Evolutionary conservation across 2,888 invertebrate genomes (phyloP).

Genomic region (Xylota segnis): DNA sequence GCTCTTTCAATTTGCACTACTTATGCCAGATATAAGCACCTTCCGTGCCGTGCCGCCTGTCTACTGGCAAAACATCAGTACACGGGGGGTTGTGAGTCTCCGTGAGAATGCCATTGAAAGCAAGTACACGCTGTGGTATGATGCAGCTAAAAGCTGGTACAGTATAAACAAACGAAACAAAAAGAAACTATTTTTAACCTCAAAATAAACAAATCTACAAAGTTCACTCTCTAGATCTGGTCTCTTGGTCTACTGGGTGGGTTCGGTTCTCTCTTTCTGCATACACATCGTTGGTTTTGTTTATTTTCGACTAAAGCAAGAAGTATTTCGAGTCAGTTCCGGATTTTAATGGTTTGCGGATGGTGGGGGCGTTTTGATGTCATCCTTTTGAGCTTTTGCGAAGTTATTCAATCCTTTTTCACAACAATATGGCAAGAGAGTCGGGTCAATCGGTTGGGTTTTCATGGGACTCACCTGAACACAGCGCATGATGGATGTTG

Average conservation of each 20-base stretch:
- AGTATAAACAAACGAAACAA: constrained; percentile 54
- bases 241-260: background rate
- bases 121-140: constrained; percentile 24
- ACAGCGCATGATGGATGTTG: too few relatives aligned
- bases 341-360: constrained; percentile 16
- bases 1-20: background rate
- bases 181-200: constrained; percentile 63
- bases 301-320: background rate
- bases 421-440: constrained; percentile 6
- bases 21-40: background rate
- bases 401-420: background rate
- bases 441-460: too few relatives aligned
- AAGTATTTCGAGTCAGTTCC: constrained; percentile 17
- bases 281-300: background rate
- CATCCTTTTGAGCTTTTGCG: background rate
- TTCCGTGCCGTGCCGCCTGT: background rate
- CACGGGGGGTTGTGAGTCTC: background rate
- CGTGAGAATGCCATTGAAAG: constrained; percentile 15
- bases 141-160: background rate
- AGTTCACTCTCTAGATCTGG: background rate
- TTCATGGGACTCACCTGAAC: too few relatives aligned
- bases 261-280: background rate
- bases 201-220: constrained; percentile 49
- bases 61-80: background rate
- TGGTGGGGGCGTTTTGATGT: constrained; percentile 5